Evolutionary conservation across 2,797 vertebrate genomes (phyloP), one percentile per base, ranked within the genome.

Genomic region (Merluccius polli): DNA sequence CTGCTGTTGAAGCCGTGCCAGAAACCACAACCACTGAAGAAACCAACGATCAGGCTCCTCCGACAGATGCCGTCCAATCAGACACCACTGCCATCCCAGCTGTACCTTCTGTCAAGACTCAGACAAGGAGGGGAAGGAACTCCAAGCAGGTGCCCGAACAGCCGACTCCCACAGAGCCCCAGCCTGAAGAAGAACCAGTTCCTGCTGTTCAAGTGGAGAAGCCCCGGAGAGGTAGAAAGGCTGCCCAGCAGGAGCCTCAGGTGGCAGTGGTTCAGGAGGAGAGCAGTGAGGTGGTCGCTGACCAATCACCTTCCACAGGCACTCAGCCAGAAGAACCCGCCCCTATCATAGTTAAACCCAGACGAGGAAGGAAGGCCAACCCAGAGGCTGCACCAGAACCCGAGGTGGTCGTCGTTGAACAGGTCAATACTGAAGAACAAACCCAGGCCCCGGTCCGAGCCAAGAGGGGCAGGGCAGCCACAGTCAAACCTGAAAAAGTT

Each of bases 301-400:
- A 78, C 0, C 72, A 85, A 70, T 36, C 18, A 24, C 29, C 63
- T 11, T 9, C 30, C 1, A 21, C 13, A 30, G 73, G 77, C 0
- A 24, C 74, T 71, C 38, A 77, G 11, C 52, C 74, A 29, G 71
- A 83, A 16, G 73, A 79, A 18, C n/a, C 77, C 1, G 0, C n/a
- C 69, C 21, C 75, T 2, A 1, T 15, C 73, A 21, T 41, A 68
- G 83, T 5, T 35, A 91, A 71, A 33, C 33, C 81, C 31, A 87
- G 24, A 72, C 84, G 88, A 81, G 89, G 87, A 4, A 90, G 85
- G 71, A 88, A 82, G 73, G 1, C 11, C 0, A 86, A 83, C 71
- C 0, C 65, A 31, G 82, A 81, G 30, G 8, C 41, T 5, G 73
- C 6, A 35, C 79, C 87, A 52, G 48, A 75, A 75, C 71, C 65